Evolutionary conservation across 2,797 vertebrate species (phyloP).

Genomic region (Trachops cirrhosus): DNA sequence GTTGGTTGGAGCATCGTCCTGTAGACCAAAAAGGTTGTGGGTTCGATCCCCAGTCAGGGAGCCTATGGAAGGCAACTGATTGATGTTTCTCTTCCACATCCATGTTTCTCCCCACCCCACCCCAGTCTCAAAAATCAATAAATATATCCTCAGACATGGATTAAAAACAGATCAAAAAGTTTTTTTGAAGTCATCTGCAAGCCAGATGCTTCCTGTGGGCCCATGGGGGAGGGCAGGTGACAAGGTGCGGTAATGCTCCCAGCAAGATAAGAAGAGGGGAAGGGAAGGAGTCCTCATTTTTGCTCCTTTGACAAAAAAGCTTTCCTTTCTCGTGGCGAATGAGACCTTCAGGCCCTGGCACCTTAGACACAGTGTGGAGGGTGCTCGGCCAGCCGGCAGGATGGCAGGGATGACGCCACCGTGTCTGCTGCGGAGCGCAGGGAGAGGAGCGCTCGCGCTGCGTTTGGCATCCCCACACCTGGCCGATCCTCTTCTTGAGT

Average conservation of each 20-base stretch:
- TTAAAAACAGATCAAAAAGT: not conserved
- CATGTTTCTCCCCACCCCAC: not conserved
- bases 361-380: not conserved
- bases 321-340: accelerated
- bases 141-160: not conserved
- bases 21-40: not conserved
- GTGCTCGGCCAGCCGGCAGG: accelerated
- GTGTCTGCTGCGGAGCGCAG: accelerated
- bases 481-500: not conserved
- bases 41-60: not conserved
- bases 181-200: not conserved
- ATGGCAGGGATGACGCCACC: accelerated
- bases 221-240: not conserved
- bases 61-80: not conserved
- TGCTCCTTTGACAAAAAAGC: not conserved
- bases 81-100: not conserved
- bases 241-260: accelerated
- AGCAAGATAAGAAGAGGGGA: too few species aligned
- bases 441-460: accelerated
- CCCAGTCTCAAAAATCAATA: not conserved
- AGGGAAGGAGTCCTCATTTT: not conserved
- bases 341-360: not conserved
- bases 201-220: not conserved
- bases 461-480: not conserved
- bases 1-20: not conserved